Conservation (phyloP, 2,797 vertebrate genomes). For the Rachycentron canadum region DNA sequence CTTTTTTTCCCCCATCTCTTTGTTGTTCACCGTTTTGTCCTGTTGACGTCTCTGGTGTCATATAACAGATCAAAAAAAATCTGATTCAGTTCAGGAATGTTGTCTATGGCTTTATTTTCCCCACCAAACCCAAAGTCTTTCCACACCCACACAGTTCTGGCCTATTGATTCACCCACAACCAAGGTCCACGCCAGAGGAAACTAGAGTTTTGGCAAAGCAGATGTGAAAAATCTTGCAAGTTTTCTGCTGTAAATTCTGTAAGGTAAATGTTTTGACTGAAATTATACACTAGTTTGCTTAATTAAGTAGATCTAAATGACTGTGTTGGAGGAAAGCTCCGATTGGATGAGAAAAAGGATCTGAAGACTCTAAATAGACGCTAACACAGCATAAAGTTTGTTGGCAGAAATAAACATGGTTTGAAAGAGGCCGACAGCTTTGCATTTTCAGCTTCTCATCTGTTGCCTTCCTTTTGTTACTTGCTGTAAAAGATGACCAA, state of each 20-base stretch:
- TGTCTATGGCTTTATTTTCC: conserved; percentile 33
- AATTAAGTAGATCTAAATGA: conserved; percentile 38
- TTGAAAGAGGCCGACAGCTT: neutral
- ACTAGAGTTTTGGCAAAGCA: conserved; percentile 9
- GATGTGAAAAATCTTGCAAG: conserved; percentile 5
- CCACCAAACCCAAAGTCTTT: conserved; percentile 25
- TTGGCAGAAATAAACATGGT: conserved; percentile 39
- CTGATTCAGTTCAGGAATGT: conserved; percentile 17
- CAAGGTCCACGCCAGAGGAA: neutral
- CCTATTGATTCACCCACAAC: neutral
- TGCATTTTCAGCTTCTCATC: neutral
- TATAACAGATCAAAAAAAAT: conserved; percentile 21
- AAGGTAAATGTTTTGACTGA: conserved; percentile 41
- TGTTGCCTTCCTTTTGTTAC: neutral
- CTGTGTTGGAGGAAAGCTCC: neutral
- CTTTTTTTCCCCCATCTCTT: neutral
- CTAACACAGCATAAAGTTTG: conserved; percentile 13
- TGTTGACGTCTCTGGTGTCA: conserved; percentile 4
- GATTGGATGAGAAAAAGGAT: conserved; percentile 19
- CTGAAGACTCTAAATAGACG: conserved; percentile 26
- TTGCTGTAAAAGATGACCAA: neutral
- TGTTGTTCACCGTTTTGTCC: conserved; percentile 1
- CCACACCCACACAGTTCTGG: conserved; percentile 32
- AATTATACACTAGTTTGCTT: conserved; percentile 40
- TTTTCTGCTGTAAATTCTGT: conserved; percentile 26